Percentiles rank a stretch among this genome's conserved stretches.
These are phyloP conservation scores for Steatocranus sp. DNA, from an alignment of 2,797 vertebrate species.

Conservation along the genomic window DNA sequence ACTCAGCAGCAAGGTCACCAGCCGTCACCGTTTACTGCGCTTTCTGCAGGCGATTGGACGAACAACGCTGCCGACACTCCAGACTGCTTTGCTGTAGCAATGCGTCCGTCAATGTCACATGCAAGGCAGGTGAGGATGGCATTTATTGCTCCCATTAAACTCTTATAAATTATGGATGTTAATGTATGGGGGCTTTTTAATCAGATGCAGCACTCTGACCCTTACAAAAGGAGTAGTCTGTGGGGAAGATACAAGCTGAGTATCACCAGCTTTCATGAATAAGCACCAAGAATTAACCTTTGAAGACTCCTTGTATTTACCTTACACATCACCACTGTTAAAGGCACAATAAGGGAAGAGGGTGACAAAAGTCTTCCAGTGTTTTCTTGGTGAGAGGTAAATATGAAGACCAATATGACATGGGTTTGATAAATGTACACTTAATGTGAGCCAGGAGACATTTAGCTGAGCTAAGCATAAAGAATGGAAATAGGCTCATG, in stretches of 20 bases:
- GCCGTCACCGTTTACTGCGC: slow-evolving; percentile 21
- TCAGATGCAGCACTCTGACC: slow-evolving; percentile 51
- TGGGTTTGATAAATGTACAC: neutral
- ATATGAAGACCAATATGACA: neutral
- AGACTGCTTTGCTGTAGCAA: slow-evolving; percentile 13
- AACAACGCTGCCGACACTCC: neutral
- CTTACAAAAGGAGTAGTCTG: slow-evolving; percentile 14
- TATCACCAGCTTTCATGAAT: slow-evolving; percentile 23
- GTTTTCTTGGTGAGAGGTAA: neutral
- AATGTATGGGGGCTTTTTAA: slow-evolving; percentile 60
- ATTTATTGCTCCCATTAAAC: slow-evolving; percentile 63
- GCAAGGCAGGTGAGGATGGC: slow-evolving; percentile 46
- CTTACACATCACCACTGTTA: neutral
- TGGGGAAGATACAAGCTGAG: neutral
- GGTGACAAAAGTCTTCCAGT: neutral
- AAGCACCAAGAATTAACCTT: neutral
- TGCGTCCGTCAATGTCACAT: slow-evolving; percentile 54
- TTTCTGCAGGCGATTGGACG: slow-evolving; percentile 24
- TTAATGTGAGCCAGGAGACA: neutral
- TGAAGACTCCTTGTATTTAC: neutral
- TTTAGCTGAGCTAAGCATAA: neutral
- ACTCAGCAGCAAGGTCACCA: slow-evolving; percentile 54
- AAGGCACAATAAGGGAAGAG: neutral
- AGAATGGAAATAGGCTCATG: neutral
- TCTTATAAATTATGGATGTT: slow-evolving; percentile 67